Conservation (phyloP, 2,797 vertebrate genomes). For the Sebastes umbrosus region DNA sequence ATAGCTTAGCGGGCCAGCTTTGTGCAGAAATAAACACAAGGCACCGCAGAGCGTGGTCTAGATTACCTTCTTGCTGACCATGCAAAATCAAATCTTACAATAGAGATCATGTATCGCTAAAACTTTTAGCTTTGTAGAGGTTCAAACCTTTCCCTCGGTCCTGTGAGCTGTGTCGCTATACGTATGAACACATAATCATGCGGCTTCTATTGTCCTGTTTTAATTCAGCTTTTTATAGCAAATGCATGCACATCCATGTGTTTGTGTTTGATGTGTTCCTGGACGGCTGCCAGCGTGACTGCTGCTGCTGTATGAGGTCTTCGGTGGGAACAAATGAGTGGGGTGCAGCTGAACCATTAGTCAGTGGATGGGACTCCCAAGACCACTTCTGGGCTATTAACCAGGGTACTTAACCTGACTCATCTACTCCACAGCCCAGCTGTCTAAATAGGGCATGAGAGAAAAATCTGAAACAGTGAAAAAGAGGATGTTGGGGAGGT, state of each 20-base stretch:
- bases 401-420: slow-evolving; percentile 51
- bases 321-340: slow-evolving; percentile 53
- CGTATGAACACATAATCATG: not conserved
- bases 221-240: not conserved
- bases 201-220: not conserved
- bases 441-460: slow-evolving; percentile 47
- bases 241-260: not conserved
- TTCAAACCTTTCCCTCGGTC: not conserved
- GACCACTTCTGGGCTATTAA: slow-evolving; percentile 23
- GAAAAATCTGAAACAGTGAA: slow-evolving; percentile 7
- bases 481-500: not conserved
- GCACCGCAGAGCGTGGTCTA: slow-evolving; percentile 54
- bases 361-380: slow-evolving; percentile 42
- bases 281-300: not conserved
- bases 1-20: slow-evolving; percentile 61
- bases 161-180: not conserved
- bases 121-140: not conserved
- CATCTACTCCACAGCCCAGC: slow-evolving; percentile 53
- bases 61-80: slow-evolving; percentile 59
- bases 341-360: slow-evolving; percentile 46
- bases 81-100: slow-evolving; percentile 49
- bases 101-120: slow-evolving; percentile 38
- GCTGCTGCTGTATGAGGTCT: not conserved
- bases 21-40: slow-evolving; percentile 56
- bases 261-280: not conserved